phyloP scores from a whole-genome alignment of 2,888 invertebrate genomes.

The Diploptera punctata region DNA sequence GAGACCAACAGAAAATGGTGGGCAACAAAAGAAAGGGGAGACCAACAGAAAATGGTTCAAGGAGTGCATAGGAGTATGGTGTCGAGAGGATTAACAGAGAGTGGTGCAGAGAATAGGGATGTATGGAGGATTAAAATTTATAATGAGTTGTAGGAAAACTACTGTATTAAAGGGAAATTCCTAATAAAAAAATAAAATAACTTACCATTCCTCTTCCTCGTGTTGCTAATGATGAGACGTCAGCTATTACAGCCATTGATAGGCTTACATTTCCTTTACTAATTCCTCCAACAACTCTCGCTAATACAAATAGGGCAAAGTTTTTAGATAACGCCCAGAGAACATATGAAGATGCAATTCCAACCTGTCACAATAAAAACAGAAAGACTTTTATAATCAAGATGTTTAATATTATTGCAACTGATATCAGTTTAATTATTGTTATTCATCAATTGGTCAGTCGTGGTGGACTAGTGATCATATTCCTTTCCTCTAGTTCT shows the following conservation, averaged over 20 bases:
- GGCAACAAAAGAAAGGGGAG: conserved; percentile 27
- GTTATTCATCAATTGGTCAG: too few species aligned
- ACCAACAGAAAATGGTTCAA: conserved; percentile 36
- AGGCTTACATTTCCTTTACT: conserved; percentile 97
- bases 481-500: too few species aligned
- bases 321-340: conserved; percentile 89
- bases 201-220: conserved; percentile 93
- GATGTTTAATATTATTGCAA: too few species aligned
- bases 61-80: too few species aligned
- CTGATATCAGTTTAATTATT: too few species aligned
- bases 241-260: conserved; percentile 93
- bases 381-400: conserved; percentile 1
- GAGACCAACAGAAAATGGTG: conserved; percentile 31
- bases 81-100: too few species aligned
- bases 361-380: conserved; percentile 64
- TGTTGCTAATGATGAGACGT: conserved; percentile 83
- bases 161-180: too few species aligned
- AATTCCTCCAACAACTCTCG: conserved; percentile 91
- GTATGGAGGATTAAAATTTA: too few species aligned
- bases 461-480: too few species aligned
- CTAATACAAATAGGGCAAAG: conserved; percentile 89
- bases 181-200: too few species aligned
- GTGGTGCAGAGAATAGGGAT: too few species aligned
- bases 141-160: too few species aligned
- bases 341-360: conserved; percentile 84